These are phyloP conservation scores for Dastarcus helophoroides DNA, from an alignment of 2,888 invertebrate genomes.

Conservation along the genomic window DNA sequence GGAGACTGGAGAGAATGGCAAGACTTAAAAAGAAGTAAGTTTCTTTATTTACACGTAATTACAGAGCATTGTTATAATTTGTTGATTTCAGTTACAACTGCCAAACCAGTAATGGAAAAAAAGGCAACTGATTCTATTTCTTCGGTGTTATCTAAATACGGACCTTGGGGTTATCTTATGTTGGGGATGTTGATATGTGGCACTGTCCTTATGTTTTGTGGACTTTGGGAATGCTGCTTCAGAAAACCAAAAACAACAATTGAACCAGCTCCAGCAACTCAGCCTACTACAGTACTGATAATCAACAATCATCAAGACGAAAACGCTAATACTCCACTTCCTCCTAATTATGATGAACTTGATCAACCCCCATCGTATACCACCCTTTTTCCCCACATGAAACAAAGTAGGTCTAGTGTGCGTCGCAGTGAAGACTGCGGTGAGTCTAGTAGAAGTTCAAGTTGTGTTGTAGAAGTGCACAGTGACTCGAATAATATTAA, in stretches of 20 bases:
- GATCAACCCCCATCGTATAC: constrained; percentile 55
- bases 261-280: constrained; percentile 15
- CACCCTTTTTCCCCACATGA: constrained; percentile 46
- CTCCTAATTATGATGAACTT: constrained; percentile 53
- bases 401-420: constrained; percentile 5
- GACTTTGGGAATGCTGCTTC: constrained; percentile 49
- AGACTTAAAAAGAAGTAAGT: constrained; percentile 6
- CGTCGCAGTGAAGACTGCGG: background rate
- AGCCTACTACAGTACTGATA: constrained; percentile 28
- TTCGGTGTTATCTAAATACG: constrained; percentile 55
- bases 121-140: constrained; percentile 32
- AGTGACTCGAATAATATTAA: background rate
- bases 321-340: constrained; percentile 29
- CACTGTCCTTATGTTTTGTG: constrained; percentile 56
- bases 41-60: too few species aligned
- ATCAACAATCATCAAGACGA: constrained; percentile 21
- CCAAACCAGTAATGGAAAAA: constrained; percentile 11
- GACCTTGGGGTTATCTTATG: constrained; percentile 63
- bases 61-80: too few species aligned
- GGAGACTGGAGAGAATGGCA: constrained; percentile 17
- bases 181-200: constrained; percentile 60
- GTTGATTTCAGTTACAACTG: constrained; percentile 16
- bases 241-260: constrained; percentile 34
- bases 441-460: background rate
- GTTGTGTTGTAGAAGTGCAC: background rate